phyloP scores from a whole-genome alignment of 2,888 invertebrate genomes.

The Noctua janthina region DNA sequence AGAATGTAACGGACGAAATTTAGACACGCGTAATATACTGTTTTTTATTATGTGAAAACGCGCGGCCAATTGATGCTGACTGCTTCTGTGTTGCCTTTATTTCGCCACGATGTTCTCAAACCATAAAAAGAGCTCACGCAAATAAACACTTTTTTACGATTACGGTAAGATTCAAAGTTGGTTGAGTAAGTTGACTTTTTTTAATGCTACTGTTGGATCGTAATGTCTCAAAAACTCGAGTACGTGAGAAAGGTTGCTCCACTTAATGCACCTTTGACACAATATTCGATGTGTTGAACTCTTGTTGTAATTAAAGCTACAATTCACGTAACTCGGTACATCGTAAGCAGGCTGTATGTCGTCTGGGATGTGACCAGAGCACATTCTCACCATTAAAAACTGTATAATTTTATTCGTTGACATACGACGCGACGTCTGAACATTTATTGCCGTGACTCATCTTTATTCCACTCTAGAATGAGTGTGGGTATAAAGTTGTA shows the following conservation, averaged over 20 bases:
- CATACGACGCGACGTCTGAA: slow-evolving; percentile 59
- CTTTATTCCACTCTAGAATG: slow-evolving; percentile 67
- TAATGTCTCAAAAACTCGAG: slow-evolving; percentile 60
- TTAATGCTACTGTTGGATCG: slow-evolving; percentile 55
- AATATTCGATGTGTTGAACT: slow-evolving; percentile 74
- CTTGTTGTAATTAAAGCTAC: slow-evolving; percentile 80
- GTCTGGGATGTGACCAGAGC: slow-evolving; percentile 69
- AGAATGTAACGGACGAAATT: slow-evolving; percentile 68
- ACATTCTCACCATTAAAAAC: slow-evolving; percentile 83
- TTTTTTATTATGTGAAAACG: slow-evolving; percentile 75
- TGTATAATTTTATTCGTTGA: slow-evolving; percentile 68
- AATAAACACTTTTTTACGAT: slow-evolving; percentile 45
- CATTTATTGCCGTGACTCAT: slow-evolving; percentile 77
- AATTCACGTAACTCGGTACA: slow-evolving; percentile 71
- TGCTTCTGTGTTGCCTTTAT: slow-evolving; percentile 66
- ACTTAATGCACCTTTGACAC: slow-evolving; percentile 82
- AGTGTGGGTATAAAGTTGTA: slow-evolving; percentile 53
- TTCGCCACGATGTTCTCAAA: slow-evolving; percentile 57
- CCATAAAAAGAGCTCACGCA: slow-evolving; percentile 58
- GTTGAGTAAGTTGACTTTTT: slow-evolving; percentile 40
- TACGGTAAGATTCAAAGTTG: slow-evolving; percentile 36
- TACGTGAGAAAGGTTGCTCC: slow-evolving; percentile 78
- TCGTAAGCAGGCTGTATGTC: slow-evolving; percentile 66
- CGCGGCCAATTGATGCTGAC: slow-evolving; percentile 54
- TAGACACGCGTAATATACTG: slow-evolving; percentile 70